A percentile compares a stretch with the other conserved stretches of the same genome.
Evolutionary conservation across 2,888 invertebrate genomes (phyloP).

Genomic region (Prionchulus punctatus): DNA sequence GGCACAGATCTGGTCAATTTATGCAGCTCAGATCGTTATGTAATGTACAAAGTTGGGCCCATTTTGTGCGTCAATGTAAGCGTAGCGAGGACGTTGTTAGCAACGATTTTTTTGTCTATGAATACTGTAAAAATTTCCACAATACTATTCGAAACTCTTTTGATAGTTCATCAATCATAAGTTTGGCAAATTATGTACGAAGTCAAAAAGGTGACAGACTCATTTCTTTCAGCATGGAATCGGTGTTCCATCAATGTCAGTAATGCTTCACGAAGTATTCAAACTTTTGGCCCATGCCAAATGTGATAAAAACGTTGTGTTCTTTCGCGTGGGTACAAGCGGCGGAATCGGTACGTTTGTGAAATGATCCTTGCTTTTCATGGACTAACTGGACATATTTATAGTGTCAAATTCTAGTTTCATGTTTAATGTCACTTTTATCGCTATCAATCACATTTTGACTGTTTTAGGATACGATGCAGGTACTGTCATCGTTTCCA

Average conservation of each 20-base stretch:
- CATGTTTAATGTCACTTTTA: too few relatives aligned
- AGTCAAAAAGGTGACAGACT: too few relatives aligned
- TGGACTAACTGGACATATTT: too few relatives aligned
- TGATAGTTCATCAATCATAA: too few relatives aligned
- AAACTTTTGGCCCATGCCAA: slow-evolving; percentile 82
- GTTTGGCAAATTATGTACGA: too few relatives aligned
- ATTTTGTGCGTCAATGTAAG: slow-evolving; percentile 37
- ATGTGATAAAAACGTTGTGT: slow-evolving; percentile 60
- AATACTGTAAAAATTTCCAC: too few relatives aligned
- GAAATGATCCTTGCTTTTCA: too few relatives aligned
- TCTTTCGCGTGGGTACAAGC: slow-evolving; percentile 81
- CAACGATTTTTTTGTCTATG: too few relatives aligned
- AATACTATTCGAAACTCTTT: too few relatives aligned
- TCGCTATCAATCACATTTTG: too few relatives aligned
- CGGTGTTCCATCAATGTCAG: slow-evolving; percentile 89
- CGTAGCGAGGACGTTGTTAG: too few relatives aligned
- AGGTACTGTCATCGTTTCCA: slow-evolving; percentile 81
- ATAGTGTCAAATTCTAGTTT: too few relatives aligned
- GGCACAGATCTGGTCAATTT: slow-evolving; percentile 27
- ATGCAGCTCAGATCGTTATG: slow-evolving; percentile 35
- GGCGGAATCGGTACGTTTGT: slow-evolving; percentile 62
- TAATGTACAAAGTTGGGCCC: slow-evolving; percentile 37
- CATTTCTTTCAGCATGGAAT: slow-evolving; percentile 69
- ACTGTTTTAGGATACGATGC: slow-evolving; percentile 50
- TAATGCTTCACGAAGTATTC: slow-evolving; percentile 83